phyloP scores from a whole-genome alignment of 2,113 vertebrate genomes.

The Zosterops borbonicus region DNA sequence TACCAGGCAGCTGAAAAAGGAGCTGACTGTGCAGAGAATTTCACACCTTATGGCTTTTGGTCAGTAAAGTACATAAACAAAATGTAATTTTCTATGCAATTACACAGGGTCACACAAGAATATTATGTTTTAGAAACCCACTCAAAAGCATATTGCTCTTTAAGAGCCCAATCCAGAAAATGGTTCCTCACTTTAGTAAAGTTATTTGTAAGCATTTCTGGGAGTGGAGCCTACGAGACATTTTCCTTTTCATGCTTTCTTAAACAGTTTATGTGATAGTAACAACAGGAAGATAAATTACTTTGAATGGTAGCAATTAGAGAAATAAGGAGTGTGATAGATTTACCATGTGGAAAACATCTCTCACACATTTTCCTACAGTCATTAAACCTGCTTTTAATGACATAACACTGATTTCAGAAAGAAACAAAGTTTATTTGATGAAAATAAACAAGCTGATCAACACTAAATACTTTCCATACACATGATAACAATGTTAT shows the following conservation, averaged over 20 bases:
- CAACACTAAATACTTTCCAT: conserved; percentile 86
- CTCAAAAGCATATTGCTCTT: conserved; percentile 51
- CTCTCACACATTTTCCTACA: conserved; percentile 56
- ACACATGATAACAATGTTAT: conserved; percentile 82
- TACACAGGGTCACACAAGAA: conserved; percentile 67
- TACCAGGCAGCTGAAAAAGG: conserved; percentile 59
- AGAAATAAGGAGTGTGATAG: conserved; percentile 58
- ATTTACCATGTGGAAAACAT: conserved; percentile 71
- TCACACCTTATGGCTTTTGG: conserved; percentile 53
- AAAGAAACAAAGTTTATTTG: conserved; percentile 92
- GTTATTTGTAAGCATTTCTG: conserved; percentile 6
- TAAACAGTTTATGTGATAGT: conserved; percentile 67
- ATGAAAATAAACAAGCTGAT: conserved; percentile 87
- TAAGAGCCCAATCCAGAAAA: conserved; percentile 47
- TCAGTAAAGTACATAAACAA: conserved; percentile 61
- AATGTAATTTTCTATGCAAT: conserved; percentile 58
- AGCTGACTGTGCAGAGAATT: conserved; percentile 62
- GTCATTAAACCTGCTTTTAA: conserved; percentile 56
- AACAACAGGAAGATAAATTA: conserved; percentile 70
- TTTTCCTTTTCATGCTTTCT: conserved; percentile 62
- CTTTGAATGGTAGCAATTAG: conserved; percentile 66
- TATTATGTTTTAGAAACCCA: conserved; percentile 62
- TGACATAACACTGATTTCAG: conserved; percentile 70
- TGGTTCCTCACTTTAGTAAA: conserved; percentile 18
- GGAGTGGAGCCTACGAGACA: conserved; percentile 30